Evolutionary conservation across 2,888 invertebrate genomes (phyloP), one percentile per base, ranked within the genome.

Genomic region (Atrina japonica): DNA sequence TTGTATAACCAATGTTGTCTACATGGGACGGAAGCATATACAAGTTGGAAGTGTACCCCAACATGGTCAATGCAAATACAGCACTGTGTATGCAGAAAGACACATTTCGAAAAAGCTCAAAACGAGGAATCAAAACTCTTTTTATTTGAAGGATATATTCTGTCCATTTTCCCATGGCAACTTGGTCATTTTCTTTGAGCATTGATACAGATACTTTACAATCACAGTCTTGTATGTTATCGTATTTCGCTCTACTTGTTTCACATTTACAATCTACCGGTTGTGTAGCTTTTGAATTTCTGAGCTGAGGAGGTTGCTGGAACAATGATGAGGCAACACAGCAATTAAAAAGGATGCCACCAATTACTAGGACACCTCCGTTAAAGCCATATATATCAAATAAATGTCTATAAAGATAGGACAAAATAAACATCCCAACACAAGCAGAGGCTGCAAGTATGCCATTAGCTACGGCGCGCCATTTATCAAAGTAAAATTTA

Each of bases 1-100:
- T 93, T 35, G 91, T 92, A 73, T 94, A 93, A 41, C 95, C 95
- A 0, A 94, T 92, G 7, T 71, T 61, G 43, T 94, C 93, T 0
- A 94, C 94, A 84, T 94, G 94, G 0, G 95, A 94, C 0, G 95
- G 95, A 52, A 95, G 90, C 84, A 95, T 95, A 89, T 95, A 95
- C 2, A 95, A 88, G 85, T 95, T 94, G 87, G 95, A 95, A 0
- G 95, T 95, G 2, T 94, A 95, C 14, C 95, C 95, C 23, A 94
- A 94, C 0, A 95, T 94, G 94, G 95, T 94, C 2, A 95, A 92
- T 0, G 94, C 94, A 14, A 95, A 95, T 0, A 95, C 94, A 1
- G 94, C 91, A 71, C 94, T 94, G 90, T 95, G 93, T 78, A 95
- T 91, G 7, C 94, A 93, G 85, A 95, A 95, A 21, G 70, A 47